Base-by-base conservation (phyloP, 2,888 invertebrate genomes). In the Noctua fimbriata region DNA sequence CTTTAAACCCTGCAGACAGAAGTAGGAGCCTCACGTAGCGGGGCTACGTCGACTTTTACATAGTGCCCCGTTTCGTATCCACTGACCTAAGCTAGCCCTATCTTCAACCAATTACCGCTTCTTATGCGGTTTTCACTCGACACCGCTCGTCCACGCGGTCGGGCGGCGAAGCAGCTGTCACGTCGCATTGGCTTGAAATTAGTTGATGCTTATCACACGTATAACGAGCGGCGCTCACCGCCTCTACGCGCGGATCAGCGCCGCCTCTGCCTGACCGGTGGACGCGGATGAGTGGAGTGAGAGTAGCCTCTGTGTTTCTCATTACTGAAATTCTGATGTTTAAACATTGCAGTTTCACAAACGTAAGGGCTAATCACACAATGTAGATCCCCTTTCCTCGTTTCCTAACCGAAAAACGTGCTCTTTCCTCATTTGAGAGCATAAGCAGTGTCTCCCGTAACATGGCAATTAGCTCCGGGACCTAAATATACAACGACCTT, bases 401-500 rank as follows among this genome's bases (percentile, higher is more conserved):
- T 67, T 36, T 16, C 21, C 12, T 52, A 73, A 66, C 73, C 66
- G 10, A 78, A 87, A 78, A 74, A 18, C 63, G 72, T 67, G 65
- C 60, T 58, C 6, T 18, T 79, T 55, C 14, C 74, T 79, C 79
- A 78, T 81, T 84, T 80, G 71, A 73, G 82, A 55, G 32, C 72
- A 52, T 84, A 88, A 89, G 80, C 74, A 80, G 79, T 52, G 52
- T 63, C 79, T 78, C 18, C 18, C 32, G 47, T 52, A 69, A 74
- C 58, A 72, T 18, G 72, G 77, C 86, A 89, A 89, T 88, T 88
- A 88, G 79, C 63, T 73, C 47, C 72, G 83, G 63, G 63, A 80
- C 78, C 85, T 88, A 81, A 89, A 88, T 83, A 88, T 88, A 81
- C 77, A 67, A 3, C 76, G 18, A 80, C 82, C 86, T 79, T 83